Base-by-base conservation (phyloP, 2,888 invertebrate genomes). In the Catocala sponsa region DNA sequence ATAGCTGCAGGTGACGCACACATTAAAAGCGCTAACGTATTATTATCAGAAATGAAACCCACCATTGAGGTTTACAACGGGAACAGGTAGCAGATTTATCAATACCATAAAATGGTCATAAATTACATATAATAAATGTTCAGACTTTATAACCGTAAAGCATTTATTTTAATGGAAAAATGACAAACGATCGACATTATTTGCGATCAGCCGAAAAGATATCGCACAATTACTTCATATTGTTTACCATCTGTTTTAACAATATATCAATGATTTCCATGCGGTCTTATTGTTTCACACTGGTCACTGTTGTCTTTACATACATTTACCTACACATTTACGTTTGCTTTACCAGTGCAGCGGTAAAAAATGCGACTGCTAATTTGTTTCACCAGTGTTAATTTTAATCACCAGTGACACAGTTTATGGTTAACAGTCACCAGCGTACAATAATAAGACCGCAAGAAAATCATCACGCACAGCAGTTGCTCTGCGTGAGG, bases 81-180 rank as follows among this genome's bases (percentile, higher is more conserved):
- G 49, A 49, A 9, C 60, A 70, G 59, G 71, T 65, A 74, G 25
- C 58, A 70, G 67, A 71, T 79, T 72, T 75, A 78, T 74, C 75
- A 78, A 78, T 75, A 74, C 58, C 49, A 70, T 68, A 71, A 75
- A 75, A 72, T 53, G 52, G 41, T 56, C 63, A 73, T 81, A 79
- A 79, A 80, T 80, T 68, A 64, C 50, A n/a, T 55, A 72, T 64
- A 74, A 81, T 81, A 79, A 81, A 85, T 81, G 68, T 78, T 70
- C 74, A 58, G 68, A 78, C 71, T 82, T 80, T 80, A 82, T 80
- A 72, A 76, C 76, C 67, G 66, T 67, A 72, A 65, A 72, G 58
- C 78, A 68, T 77, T 82, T 81, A 81, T 82, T 83, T 83, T 80
- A 84, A 84, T 82, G 79, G 76, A 74, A 79, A 79, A 80, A 82